phyloP scores from a whole-genome alignment of 2,113 vertebrate genomes.

The Noctilio leporinus region DNA sequence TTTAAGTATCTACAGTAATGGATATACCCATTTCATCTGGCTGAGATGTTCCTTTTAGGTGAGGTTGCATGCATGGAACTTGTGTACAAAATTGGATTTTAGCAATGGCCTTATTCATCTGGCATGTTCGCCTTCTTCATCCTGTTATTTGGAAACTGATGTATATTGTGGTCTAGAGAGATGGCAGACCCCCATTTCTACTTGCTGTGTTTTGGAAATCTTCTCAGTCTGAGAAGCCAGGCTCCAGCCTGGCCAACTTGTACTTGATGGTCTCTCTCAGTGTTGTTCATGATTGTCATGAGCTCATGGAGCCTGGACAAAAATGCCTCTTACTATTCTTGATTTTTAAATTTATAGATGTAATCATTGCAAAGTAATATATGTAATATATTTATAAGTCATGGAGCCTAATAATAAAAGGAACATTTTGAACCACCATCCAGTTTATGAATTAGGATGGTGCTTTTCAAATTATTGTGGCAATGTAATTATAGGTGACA shows the following conservation, averaged over 20 bases:
- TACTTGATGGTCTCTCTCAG: neutral
- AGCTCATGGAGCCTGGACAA: neutral
- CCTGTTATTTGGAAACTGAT: neutral
- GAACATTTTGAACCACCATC: neutral
- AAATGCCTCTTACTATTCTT: neutral
- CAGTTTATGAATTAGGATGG: neutral
- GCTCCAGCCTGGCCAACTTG: neutral
- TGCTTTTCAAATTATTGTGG: neutral
- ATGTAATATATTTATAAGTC: neutral
- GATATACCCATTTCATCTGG: neutral
- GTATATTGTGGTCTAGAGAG: neutral
- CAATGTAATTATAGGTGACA: neutral
- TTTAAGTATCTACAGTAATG: neutral
- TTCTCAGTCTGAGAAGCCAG: neutral
- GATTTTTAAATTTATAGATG: neutral
- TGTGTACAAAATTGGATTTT: neutral
- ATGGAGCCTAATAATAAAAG: neutral
- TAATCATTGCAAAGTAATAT: neutral
- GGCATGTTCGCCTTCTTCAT: neutral
- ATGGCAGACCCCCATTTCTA: neutral
- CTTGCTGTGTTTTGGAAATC: neutral
- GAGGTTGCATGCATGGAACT: neutral
- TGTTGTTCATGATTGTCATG: neutral
- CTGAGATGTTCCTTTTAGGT: neutral
- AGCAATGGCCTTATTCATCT: neutral